Base-by-base conservation (phyloP, 2,797 vertebrate genomes). In the Notolabrus celidotus region DNA sequence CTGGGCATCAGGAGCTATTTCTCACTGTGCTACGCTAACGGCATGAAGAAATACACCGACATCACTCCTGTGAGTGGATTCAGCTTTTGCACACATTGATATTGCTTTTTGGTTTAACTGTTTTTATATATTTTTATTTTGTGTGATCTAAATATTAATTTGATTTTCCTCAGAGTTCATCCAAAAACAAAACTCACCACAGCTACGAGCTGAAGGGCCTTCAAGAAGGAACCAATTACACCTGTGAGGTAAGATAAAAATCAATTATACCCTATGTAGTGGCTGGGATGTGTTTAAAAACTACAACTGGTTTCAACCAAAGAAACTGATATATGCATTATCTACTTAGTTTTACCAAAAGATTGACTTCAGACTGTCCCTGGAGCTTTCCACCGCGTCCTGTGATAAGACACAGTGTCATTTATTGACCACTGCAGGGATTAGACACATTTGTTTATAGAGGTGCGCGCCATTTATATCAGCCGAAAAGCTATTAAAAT, bases 1-100 rank as follows among this genome's bases (percentile, higher is more conserved):
- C 74, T 95, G 31, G 89, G 77, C 43, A 91, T 95, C 78, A 83
- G 15, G 19, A 84, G 80, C 49, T 95, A 95, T 85, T 95, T 95
- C 67, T 93, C 80, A 0, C 29, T 73, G 62, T 95, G 94, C 41
- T 91, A 83, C 0, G 83, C 87, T 23, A 82, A 90, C 0, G 84
- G 86, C 9, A 55, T 41, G 17, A 92, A 74, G 57, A 92, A 67
- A 51, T 89, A 91, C 79, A 86, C 27, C 0, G 61, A 79, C 31
- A 90, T 95, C 8, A 79, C 38, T 27, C 93, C 92, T 4, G 94
- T 95, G 63, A 80, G 92, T 82, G 22, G 2, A 8, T 17, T 43
- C 16, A 17, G 2, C 25, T 58, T 51, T 31, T 27, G 14, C 46
- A 52, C 16, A 50, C 19, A 3, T 25, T 25, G 2, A 15, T 47